These are phyloP conservation scores for Dryococelus australis DNA, from an alignment of 2,888 invertebrate genomes.

Conservation along the genomic window DNA sequence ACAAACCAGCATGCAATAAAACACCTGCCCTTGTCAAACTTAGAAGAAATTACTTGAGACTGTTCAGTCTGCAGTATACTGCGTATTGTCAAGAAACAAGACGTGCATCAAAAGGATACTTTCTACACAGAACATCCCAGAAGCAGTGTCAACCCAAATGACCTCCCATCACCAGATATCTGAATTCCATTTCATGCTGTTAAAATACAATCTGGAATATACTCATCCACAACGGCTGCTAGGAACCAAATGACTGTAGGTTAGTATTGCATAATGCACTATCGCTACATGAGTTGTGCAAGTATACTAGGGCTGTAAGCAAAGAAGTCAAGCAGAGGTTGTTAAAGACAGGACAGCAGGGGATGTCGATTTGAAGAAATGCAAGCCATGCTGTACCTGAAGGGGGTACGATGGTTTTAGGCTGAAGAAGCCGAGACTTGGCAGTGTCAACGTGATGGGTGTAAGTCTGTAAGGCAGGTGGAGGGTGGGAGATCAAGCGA, in stretches of 20 bases:
- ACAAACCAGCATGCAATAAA: not conserved
- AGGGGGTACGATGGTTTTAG: constrained; percentile 5
- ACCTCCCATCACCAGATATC: not conserved
- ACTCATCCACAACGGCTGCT: not conserved
- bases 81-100: not conserved
- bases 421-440: constrained; percentile 16
- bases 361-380: not conserved
- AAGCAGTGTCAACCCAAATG: not conserved
- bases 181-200: not conserved
- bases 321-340: not conserved
- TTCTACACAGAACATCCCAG: not conserved
- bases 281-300: too few species aligned
- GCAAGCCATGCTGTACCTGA: constrained; percentile 16
- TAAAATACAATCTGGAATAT: not conserved
- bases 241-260: not conserved
- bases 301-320: not conserved
- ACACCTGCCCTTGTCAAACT: not conserved
- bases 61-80: not conserved
- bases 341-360: not conserved
- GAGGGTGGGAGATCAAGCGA: constrained; percentile 32
- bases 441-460: not conserved
- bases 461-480: constrained; percentile 35
- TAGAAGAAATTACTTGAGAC: not conserved
- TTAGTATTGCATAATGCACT: too few species aligned
- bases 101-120: not conserved